phyloP scores from a whole-genome alignment of 2,113 vertebrate genomes.

The Rhynchomys soricoides region DNA sequence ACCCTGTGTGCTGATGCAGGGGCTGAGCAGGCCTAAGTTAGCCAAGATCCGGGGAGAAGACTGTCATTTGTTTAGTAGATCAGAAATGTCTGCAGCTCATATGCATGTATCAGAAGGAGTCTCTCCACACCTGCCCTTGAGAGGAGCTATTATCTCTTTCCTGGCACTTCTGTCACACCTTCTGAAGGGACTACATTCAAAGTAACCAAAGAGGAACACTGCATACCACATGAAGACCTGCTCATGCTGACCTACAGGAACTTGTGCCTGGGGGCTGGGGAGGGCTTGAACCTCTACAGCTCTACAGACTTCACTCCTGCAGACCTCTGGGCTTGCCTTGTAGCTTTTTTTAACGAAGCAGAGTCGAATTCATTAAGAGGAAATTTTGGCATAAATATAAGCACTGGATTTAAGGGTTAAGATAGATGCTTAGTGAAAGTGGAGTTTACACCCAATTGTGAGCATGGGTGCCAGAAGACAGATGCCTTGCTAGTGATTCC shows the following conservation, averaged over 20 bases:
- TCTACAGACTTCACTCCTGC: rapidly evolving
- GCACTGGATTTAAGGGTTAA: not conserved
- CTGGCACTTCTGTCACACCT: too few species aligned
- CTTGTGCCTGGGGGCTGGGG: not conserved
- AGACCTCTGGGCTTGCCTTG: not conserved
- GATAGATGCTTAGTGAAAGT: not conserved
- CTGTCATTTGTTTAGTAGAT: not conserved
- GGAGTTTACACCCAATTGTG: not conserved
- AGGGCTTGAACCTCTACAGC: not conserved
- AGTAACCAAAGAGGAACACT: rapidly evolving
- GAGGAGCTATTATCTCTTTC: not conserved
- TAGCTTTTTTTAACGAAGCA: not conserved
- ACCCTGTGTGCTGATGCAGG: rapidly evolving
- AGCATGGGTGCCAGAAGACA: not conserved
- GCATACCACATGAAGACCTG: too few species aligned
- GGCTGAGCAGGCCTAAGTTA: not conserved
- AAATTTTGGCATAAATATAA: not conserved
- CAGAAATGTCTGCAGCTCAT: not conserved
- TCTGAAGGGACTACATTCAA: not conserved
- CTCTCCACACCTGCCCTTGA: rapidly evolving
- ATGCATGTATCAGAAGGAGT: rapidly evolving
- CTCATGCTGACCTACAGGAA: not conserved
- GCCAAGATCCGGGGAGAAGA: not conserved
- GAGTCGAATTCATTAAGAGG: not conserved
- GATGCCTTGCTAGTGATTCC: not conserved